Base-by-base conservation (phyloP, 2,797 vertebrate species). In the Crenichthys baileyi region DNA sequence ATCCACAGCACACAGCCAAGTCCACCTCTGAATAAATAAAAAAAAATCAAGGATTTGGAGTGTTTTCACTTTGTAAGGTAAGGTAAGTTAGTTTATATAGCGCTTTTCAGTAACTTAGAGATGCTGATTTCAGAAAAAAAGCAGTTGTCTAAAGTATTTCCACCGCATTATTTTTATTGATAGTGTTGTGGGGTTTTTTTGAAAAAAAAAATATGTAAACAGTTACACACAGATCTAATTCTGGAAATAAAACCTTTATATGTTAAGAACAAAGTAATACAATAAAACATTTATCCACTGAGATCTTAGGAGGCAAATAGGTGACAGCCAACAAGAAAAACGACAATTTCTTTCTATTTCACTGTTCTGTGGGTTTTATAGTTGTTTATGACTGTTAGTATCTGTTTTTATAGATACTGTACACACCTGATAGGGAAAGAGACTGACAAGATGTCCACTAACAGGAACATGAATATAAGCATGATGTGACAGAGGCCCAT, bases 271-370 rank as follows among this genome's bases (percentile, higher is more conserved):
- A 20, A 26, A 72, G 22, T 13, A 9, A 24, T 87, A 72, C 36
- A 93, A 94, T 86, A 83, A 4, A 70, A 0, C 0, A 89, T 89
- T 83, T 67, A 31, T 44, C 39, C 39, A 92, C 94, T 80, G 91
- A 93, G 88, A 91, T 85, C 86, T 70, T 29, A 61, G 63, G 81
- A 94, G 92, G 92, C 90, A 91, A 79, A 90, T 55, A 78, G 90
- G 88, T 86, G 80, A 83, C 72, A 76, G 65, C 87, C 71, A 87
- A 83, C 20, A 53, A 24, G 65, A 73, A 51, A 72, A 75, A 76
- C 48, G 65, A 46, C 0, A 0, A 73, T 13, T 56, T 39, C 44
- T 26, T 31, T 63, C 76, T 18, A 26, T 41, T n/a, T n/a, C 6
- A 3, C 20, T 9, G 29, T 50, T 31, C 12, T 12, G 31, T 1